Evolutionary conservation across 2,113 vertebrate genomes (phyloP).

Genomic region (Aviceda subcristata): DNA sequence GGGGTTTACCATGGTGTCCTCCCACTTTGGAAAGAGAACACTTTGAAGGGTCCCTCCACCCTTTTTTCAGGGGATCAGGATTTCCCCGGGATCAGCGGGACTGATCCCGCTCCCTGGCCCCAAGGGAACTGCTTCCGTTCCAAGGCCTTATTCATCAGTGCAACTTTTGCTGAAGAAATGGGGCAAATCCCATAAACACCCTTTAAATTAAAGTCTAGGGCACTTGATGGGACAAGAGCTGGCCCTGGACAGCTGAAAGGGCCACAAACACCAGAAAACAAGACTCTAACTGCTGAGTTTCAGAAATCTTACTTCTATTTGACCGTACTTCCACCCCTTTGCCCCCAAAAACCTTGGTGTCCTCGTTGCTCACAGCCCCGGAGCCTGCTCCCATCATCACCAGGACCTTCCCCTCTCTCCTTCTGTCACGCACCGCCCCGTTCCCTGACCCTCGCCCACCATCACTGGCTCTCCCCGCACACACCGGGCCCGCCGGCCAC

Average conservation of each 20-base stretch:
- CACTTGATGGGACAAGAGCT: background rate
- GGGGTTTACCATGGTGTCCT: background rate
- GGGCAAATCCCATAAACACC: background rate
- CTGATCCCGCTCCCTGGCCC: background rate
- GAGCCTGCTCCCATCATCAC: background rate
- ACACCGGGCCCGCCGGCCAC: background rate
- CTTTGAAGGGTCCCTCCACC: background rate
- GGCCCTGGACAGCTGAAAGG: background rate
- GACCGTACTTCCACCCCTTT: background rate
- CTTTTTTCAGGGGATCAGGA: background rate
- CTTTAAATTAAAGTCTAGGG: background rate
- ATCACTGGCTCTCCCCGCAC: conserved; percentile 40
- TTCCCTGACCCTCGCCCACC: background rate
- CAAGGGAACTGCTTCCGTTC: background rate
- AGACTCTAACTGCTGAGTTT: background rate
- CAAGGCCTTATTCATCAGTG: background rate
- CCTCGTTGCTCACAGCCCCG: rapidly evolving
- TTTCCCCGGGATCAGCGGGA: no score
- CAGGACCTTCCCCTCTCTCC: background rate
- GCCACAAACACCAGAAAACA: background rate
- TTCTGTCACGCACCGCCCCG: rapidly evolving
- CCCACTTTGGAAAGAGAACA: background rate
- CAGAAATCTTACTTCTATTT: background rate
- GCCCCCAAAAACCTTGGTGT: background rate
- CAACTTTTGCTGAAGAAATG: background rate